A percentile compares a stretch with the other conserved stretches of the same genome.
phyloP scores from a whole-genome alignment of 1,140 invertebrate species.

The Theocolax elegans region DNA sequence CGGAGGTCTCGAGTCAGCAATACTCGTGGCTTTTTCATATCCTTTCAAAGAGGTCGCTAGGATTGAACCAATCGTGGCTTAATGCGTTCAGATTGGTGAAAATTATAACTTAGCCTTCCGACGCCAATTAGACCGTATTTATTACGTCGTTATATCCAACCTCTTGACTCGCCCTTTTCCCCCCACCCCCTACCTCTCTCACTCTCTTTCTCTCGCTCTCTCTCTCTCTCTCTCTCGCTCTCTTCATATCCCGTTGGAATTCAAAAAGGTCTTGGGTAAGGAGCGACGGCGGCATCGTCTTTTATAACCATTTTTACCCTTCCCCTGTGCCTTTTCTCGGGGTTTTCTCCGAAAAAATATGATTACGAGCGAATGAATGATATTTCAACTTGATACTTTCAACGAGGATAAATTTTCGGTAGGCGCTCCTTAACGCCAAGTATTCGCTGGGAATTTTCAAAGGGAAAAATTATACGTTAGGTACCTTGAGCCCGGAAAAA shows the following conservation, averaged over 20 bases:
- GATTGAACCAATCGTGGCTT: conserved; percentile 8
- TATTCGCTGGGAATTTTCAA: neutral
- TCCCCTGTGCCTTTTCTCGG: neutral
- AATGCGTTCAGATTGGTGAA: conserved; percentile 2
- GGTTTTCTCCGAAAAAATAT: neutral
- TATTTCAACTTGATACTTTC: conserved; percentile 16
- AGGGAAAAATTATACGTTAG: conserved; percentile 3
- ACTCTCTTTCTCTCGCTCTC: too few relatives aligned
- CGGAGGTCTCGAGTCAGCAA: neutral
- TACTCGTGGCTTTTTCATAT: neutral
- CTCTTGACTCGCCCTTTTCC: neutral
- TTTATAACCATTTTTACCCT: conserved; percentile 2
- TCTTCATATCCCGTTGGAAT: neutral
- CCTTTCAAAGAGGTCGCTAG: neutral
- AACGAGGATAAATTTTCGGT: conserved; percentile 1
- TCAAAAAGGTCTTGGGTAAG: neutral
- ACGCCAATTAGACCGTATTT: conserved; percentile 14
- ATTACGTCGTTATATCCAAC: neutral
- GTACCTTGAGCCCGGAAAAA: neutral
- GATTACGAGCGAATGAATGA: conserved; percentile 9
- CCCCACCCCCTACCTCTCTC: too few relatives aligned
- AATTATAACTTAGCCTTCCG: neutral
- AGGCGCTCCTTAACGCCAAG: neutral
- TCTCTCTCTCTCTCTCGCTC: neutral
- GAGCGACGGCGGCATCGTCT: neutral